A percentile compares a stretch with the other conserved stretches of the same genome.
Evolutionary conservation across 35 echinoderm and acorn worm genomes (phyloP).

Genomic region (Ophioderma brevispina): DNA sequence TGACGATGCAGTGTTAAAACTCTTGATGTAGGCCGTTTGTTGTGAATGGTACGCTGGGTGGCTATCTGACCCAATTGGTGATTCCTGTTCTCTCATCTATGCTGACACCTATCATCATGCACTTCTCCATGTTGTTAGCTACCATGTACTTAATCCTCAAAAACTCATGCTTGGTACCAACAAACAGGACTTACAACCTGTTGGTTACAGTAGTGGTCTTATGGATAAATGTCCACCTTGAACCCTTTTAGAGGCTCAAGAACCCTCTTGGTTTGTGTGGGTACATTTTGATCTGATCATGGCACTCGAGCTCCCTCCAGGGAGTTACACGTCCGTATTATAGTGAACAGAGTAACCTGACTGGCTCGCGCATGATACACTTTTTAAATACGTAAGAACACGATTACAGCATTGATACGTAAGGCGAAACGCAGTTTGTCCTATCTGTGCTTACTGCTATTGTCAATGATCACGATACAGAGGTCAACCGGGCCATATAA

Average conservation of each 20-base stretch:
- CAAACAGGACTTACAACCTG: neutral
- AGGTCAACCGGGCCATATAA: slow-evolving; percentile 22
- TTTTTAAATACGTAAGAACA: too few relatives aligned
- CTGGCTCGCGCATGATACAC: neutral
- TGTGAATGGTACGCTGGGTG: neutral
- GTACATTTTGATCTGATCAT: neutral
- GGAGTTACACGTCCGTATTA: neutral
- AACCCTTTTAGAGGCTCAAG: neutral
- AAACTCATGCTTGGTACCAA: neutral
- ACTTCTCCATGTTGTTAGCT: neutral
- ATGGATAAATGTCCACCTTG: neutral
- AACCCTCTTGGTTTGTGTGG: neutral
- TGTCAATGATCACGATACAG: neutral
- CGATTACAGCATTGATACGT: too few relatives aligned
- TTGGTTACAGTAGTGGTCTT: neutral
- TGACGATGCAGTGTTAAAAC: too few relatives aligned
- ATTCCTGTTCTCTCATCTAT: neutral
- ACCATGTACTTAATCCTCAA: neutral
- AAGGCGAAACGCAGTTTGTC: neutral
- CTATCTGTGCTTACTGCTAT: slow-evolving; percentile 1
- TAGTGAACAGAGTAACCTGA: neutral
- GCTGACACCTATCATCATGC: neutral
- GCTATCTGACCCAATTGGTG: neutral
- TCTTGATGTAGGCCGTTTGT: neutral
- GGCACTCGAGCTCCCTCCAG: neutral